Conservation (phyloP, 2,888 invertebrate species). For the Empis livida region DNA sequence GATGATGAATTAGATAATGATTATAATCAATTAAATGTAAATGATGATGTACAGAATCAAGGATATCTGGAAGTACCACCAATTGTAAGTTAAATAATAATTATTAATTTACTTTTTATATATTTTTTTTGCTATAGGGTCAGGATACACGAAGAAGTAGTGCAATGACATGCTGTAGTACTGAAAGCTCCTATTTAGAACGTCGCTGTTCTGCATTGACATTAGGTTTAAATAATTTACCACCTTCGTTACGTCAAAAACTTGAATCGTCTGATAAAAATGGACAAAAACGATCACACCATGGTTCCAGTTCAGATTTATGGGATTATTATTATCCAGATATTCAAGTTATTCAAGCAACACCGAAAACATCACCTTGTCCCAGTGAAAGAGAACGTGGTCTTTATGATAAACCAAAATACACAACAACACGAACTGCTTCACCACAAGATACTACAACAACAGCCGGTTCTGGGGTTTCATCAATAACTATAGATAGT, state of each 20-base stretch:
- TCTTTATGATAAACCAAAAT: slow-evolving; percentile 33
- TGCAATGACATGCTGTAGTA: slow-evolving; percentile 74
- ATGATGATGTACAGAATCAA: slow-evolving; percentile 23
- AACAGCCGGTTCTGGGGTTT: slow-evolving; percentile 4
- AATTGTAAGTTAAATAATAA: slow-evolving; percentile 21
- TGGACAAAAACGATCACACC: slow-evolving; percentile 6
- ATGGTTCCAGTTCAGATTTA: slow-evolving; percentile 28
- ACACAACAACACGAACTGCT: slow-evolving; percentile 17
- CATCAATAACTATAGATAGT: background rate
- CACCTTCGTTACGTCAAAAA: slow-evolving; percentile 30
- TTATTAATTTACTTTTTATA: background rate
- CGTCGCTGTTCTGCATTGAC: slow-evolving; percentile 68
- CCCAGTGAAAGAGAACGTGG: slow-evolving; percentile 59
- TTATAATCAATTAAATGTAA: slow-evolving; percentile 36
- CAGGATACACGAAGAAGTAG: slow-evolving; percentile 51
- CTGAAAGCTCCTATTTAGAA: slow-evolving; percentile 71
- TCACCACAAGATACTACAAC: slow-evolving; percentile 8
- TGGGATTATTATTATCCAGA: slow-evolving; percentile 50
- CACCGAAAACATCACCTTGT: slow-evolving; percentile 72
- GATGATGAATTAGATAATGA: slow-evolving; percentile 36
- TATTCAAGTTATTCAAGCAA: slow-evolving; percentile 61
- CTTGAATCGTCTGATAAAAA: slow-evolving; percentile 27
- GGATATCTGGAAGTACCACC: slow-evolving; percentile 34
- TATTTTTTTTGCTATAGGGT: slow-evolving; percentile 21
- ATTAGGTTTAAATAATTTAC: slow-evolving; percentile 51